Base-by-base conservation (phyloP, 37 sponge, comb jelly and placozoan species). In the Spongilla lacustris region DNA sequence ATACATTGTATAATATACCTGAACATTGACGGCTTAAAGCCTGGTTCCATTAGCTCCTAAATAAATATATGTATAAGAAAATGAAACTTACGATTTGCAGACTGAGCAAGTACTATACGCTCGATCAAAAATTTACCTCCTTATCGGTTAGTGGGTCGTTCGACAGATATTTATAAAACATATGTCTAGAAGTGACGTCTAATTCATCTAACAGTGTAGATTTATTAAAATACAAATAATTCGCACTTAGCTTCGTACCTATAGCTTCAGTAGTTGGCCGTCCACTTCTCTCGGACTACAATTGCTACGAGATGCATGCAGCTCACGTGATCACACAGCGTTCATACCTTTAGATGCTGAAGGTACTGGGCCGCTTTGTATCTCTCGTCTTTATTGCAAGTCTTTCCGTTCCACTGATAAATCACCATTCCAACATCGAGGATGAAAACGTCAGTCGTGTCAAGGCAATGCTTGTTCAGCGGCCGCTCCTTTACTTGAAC, bases 321-420 rank as follows among this genome's bases (percentile, higher is more conserved):
- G 46, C 46, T 46, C 82, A 91, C 17, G 78, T 69, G 14, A 86
- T 93, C 82, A 90, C 92, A 84, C 87, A 83, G 66, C 75, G 77
- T n/a, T n/a, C n/a, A n/a, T n/a, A n/a, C n/a, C n/a, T n/a, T n/a
- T n/a, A n/a, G n/a, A n/a, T n/a, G n/a, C n/a, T n/a, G n/a, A n/a
- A n/a, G n/a, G n/a, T n/a, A n/a, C n/a, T n/a, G n/a, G n/a, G n/a
- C n/a, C n/a, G n/a, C n/a, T n/a, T n/a, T n/a, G n/a, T n/a, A n/a
- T n/a, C n/a, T n/a, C 84, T 96, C 96, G 70, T 96, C 93, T 86
- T 96, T 96, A 72, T 96, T 96, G 70, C 85, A 69, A n/a, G 87
- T 92, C 26, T 71, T 74, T 13, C 96, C 96, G 69, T 92, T 89
- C 89, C 90, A 96, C 91, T 93, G 94, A 83, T 88, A 95, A 21